Evolutionary conservation across 2,888 invertebrate genomes (phyloP), one percentile per base, ranked within the genome.

Genomic region (Diogma glabrata): DNA sequence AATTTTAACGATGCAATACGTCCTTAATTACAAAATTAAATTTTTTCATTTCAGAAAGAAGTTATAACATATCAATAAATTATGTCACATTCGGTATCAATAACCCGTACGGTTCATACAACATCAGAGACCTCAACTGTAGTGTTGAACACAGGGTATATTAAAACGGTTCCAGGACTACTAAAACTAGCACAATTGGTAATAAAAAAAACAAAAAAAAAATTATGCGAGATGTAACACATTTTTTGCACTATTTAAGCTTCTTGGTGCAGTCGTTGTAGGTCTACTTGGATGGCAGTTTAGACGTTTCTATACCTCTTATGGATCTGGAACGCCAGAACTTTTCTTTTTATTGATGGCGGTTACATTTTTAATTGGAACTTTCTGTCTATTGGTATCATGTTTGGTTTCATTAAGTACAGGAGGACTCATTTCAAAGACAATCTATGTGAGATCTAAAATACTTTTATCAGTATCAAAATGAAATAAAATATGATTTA

Each of bases 41-140:
- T n/a, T n/a, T n/a, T n/a, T n/a, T n/a, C n/a, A n/a, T n/a, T n/a
- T n/a, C n/a, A n/a, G n/a, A n/a, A n/a, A n/a, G n/a, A n/a, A n/a
- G n/a, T n/a, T n/a, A n/a, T n/a, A n/a, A n/a, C n/a, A n/a, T n/a
- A n/a, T n/a, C n/a, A n/a, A n/a, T n/a, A n/a, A n/a, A n/a, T n/a
- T n/a, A n/a, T n/a, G n/a, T n/a, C n/a, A n/a, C n/a, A n/a, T n/a
- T 77, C 87, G 28, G 86, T 91, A 59, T 91, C 90, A 46, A 86
- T 91, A 53, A 90, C 89, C 23, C 75, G 87, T 62, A 87, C 86
- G 24, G 87, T 86, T n/a, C n/a, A n/a, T n/a, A 89, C 88, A 49
- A 87, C 87, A 54, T 82, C 84, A 46, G 16, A 16, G 16, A 84
- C 87, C 17, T 82, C 86, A 9, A 79, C 84, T 8, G 75, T 90